Conservation (phyloP, 1,140 invertebrate species). For the Leptestheria dahalacensis region DNA sequence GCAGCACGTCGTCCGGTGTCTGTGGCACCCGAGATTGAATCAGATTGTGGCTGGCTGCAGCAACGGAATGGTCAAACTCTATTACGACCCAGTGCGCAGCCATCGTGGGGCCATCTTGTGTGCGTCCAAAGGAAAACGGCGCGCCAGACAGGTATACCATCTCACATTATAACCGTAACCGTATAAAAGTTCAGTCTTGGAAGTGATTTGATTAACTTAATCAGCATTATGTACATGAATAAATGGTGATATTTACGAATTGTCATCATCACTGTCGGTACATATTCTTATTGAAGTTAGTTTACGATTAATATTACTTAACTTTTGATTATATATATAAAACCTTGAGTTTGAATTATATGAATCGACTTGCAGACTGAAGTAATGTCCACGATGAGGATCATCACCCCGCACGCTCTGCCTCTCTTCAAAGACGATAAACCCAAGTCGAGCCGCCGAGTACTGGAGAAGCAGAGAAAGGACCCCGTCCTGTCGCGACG, state of each 20-base stretch:
- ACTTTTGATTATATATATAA: not conserved
- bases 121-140: constrained; percentile 53
- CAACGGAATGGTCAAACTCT: constrained; percentile 78
- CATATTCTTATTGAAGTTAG: not conserved
- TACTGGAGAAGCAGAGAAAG: constrained; percentile 77
- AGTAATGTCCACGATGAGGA: constrained; percentile 73
- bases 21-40: constrained; percentile 95
- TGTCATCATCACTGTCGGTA: not conserved
- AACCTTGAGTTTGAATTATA: no score
- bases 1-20: constrained; percentile 62
- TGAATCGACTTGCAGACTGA: no score
- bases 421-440: constrained; percentile 89
- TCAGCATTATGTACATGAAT: not conserved
- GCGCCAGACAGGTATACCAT: constrained; percentile 12
- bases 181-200: not conserved
- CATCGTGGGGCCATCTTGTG: constrained; percentile 82
- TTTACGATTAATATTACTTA: not conserved
- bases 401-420: constrained; percentile 93
- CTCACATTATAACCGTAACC: not conserved
- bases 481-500: constrained; percentile 83
- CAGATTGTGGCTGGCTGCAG: constrained; percentile 88
- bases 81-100: constrained; percentile 74
- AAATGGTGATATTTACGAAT: not conserved
- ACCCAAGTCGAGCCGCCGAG: constrained; percentile 72
- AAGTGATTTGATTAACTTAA: no score